Evolutionary conservation across 2,888 invertebrate genomes (phyloP).

Genomic region (Melanargia galathea): DNA sequence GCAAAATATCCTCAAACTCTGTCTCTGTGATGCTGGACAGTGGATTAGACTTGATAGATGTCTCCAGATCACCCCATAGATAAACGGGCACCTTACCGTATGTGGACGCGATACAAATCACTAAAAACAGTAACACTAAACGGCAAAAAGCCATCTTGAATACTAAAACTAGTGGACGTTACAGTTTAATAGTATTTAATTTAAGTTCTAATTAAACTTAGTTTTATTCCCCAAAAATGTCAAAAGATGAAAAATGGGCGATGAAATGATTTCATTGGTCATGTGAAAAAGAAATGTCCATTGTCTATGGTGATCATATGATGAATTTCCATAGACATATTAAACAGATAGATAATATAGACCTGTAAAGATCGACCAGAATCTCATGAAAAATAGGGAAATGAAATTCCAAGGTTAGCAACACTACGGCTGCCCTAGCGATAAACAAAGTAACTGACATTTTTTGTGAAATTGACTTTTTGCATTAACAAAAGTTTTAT

Average conservation of each 20-base stretch:
- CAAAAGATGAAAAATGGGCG: conserved; percentile 65
- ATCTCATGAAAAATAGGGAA: too few relatives aligned
- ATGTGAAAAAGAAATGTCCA: conserved; percentile 75
- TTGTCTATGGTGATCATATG: conserved; percentile 57
- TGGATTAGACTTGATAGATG: conserved; percentile 56
- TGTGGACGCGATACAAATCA: conserved; percentile 64
- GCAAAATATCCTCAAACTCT: conserved; percentile 64
- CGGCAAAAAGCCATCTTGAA: conserved; percentile 73
- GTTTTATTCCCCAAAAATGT: conserved; percentile 63
- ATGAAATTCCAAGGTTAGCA: too few relatives aligned
- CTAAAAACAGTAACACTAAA: conserved; percentile 67
- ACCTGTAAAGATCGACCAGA: too few relatives aligned
- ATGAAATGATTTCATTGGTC: conserved; percentile 71
- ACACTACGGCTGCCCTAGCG: too few relatives aligned
- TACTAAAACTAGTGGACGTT: conserved; percentile 65
- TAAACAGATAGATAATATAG: too few relatives aligned
- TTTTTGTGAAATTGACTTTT: too few relatives aligned
- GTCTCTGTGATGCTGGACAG: conserved; percentile 54
- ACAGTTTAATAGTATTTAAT: conserved; percentile 56
- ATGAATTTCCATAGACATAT: too few relatives aligned
- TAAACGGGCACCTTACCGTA: conserved; percentile 78
- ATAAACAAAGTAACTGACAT: too few relatives aligned
- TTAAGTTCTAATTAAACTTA: conserved; percentile 30
- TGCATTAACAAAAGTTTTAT: too few relatives aligned
- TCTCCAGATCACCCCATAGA: conserved; percentile 78